Base-by-base conservation (phyloP, 2,797 vertebrate genomes). In the Silurus lanzhouensis region DNA sequence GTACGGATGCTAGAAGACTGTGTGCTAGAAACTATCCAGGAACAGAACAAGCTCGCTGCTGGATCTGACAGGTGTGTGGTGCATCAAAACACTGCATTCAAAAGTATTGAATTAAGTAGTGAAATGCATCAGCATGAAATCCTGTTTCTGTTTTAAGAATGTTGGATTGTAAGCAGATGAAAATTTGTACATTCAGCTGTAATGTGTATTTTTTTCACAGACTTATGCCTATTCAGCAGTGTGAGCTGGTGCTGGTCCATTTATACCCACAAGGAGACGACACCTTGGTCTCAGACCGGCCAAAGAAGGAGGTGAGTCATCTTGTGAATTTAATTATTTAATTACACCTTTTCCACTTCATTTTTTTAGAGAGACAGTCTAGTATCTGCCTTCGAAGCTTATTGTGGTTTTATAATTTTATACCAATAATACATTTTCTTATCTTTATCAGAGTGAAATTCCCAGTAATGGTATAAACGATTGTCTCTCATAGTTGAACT, bases 1-100 rank as follows among this genome's bases (percentile, higher is more conserved):
- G 98, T 99, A 70, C 96, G 98, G 86, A 99, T 99, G 98, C 93
- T 99, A 90, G 98, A 99, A 92, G 98, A 99, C 83, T 99, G 95
- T 90, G 98, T 99, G 85, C 97, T 97, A 82, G 98, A 99, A 92
- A 99, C 98, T 0, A 98, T 99, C 91, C 95, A 97, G 72, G 98
- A 99, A 5, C 97, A 99, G 85, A 99, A 99, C 93, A 99, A 99
- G 78, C 93, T 99, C 91, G 98, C 98, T 71, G 97, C 97, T 55
- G 97, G 97, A 84, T 99, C 98, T 6, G 98, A 99, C 94, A 96
- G 98, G 98, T 99, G 89, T 93, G 97, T 38, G 20, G 13, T 55
- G 72, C 14, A 3, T 75, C 55, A 8, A n/a, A 5, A 31, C 48
- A 14, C 22, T 25, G 22, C 6, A 2, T 52, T 74, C 10, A 74